Conservation (phyloP, 2,888 invertebrate species). For the Meiosimyza platycephala region DNA sequence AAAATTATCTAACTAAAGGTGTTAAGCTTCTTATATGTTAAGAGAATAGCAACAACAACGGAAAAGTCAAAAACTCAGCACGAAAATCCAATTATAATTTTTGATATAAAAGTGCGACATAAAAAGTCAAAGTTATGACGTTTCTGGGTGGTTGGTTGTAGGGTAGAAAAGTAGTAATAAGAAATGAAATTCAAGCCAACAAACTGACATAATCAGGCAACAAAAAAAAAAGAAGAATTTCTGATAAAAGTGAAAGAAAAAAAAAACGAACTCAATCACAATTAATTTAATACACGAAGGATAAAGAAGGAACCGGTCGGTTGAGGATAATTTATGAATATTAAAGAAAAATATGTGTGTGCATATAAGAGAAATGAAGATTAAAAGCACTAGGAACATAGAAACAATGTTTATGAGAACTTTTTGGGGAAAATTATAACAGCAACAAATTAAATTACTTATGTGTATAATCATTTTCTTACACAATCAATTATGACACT, state of each 20-base stretch:
- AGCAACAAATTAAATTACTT: too few species aligned
- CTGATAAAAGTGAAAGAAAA: not conserved
- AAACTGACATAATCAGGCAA: not conserved
- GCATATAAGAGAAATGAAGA: too few species aligned
- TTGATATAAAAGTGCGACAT: slow-evolving; percentile 10
- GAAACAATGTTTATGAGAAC: too few species aligned
- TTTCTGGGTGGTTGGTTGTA: not conserved
- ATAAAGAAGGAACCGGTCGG: not conserved
- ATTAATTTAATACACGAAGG: slow-evolving; percentile 13
- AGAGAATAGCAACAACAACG: not conserved
- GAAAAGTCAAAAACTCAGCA: slow-evolving; percentile 11
- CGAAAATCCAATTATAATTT: slow-evolving; percentile 34
- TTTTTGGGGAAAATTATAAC: too few species aligned
- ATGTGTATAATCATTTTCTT: too few species aligned
- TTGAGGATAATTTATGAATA: too few species aligned
- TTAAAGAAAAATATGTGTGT: too few species aligned
- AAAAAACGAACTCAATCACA: slow-evolving; percentile 10
- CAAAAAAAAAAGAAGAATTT: not conserved
- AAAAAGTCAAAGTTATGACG: not conserved
- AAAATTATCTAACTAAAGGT: too few species aligned
- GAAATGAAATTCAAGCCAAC: not conserved
- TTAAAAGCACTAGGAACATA: too few species aligned
- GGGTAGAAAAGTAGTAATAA: not conserved
- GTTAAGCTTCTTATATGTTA: not conserved
- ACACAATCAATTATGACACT: too few species aligned